These are phyloP conservation scores for Linurgus olivaceus DNA, from an alignment of 2,797 vertebrate genomes.

Conservation along the genomic window DNA sequence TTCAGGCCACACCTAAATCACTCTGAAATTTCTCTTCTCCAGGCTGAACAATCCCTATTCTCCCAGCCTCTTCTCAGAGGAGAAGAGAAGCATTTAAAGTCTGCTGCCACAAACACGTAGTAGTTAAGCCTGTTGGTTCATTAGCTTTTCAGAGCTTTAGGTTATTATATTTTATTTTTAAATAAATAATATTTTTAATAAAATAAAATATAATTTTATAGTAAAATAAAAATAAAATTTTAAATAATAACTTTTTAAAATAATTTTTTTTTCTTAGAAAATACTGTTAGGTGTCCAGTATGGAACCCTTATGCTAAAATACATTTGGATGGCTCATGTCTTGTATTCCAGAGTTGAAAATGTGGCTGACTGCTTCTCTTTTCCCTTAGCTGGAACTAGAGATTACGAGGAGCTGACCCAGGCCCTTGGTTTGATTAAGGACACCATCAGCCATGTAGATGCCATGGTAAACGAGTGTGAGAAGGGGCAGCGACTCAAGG, in stretches of 20 bases:
- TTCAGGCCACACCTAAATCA: background rate
- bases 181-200: background rate
- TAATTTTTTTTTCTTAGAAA: background rate
- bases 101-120: background rate
- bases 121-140: background rate
- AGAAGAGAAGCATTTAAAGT: background rate
- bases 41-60: background rate
- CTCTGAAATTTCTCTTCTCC: background rate
- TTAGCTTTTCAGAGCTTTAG: background rate
- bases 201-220: background rate
- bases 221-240: background rate
- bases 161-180: background rate
- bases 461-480: constrained; percentile 84
- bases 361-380: background rate
- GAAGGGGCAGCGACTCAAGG: constrained; percentile 87
- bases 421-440: constrained; percentile 86
- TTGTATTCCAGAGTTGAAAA: background rate
- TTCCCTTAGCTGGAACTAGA: constrained; percentile 79
- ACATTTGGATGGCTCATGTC: background rate
- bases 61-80: background rate
- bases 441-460: constrained; percentile 87
- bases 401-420: constrained; percentile 86
- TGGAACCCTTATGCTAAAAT: background rate
- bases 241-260: background rate
- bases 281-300: background rate